Base-by-base conservation (phyloP, 2,797 vertebrate species). In the Saxicola maurus region DNA sequence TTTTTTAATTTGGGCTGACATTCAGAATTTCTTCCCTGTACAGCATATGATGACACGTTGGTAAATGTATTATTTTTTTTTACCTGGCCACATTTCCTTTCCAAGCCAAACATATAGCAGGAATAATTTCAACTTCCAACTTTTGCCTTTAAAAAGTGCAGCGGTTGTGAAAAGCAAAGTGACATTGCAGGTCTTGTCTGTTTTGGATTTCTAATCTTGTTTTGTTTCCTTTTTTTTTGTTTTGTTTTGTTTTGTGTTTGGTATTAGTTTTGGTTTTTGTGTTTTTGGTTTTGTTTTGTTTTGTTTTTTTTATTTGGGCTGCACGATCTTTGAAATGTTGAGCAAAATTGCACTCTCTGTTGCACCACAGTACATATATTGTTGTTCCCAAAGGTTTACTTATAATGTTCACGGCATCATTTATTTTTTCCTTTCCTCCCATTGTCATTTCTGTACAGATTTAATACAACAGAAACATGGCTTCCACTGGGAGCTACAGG, bases 401-500 rank as follows among this genome's bases (percentile, higher is more conserved):
- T 91, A 87, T 68, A 95, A 90, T 1, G 6, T 92, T 96, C 85
- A 91, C 19, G 48, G 92, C 45, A 93, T 82, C 74, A n/a, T 91
- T 95, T 68, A 35, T 93, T 93, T 92, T 72, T 89, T 38, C 49
- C 42, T 46, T 88, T 69, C n/a, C 38, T 43, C 45, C 82, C 57
- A 90, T 88, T 96, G 93, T 95, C 87, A 88, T 95, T 96, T 96
- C 83, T 95, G 77, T 93, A 86, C 82, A 92, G 93, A 91, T 88
- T 65, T 82, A 95, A 94, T 96, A 95, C 91, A 96, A 92, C 84
- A 92, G 86, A 94, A 96, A 95, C 77, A 94, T 96, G 91, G 88
- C 91, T 97, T 96, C 96, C 92, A 89, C 92, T 93, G 96, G 92
- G 95, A 96, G 91, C 92, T 95, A 94, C 93, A 96, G 87, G 94